These are phyloP conservation scores for Mesaphorura yosii DNA, from an alignment of 1,140 invertebrate species.

Conservation along the genomic window DNA sequence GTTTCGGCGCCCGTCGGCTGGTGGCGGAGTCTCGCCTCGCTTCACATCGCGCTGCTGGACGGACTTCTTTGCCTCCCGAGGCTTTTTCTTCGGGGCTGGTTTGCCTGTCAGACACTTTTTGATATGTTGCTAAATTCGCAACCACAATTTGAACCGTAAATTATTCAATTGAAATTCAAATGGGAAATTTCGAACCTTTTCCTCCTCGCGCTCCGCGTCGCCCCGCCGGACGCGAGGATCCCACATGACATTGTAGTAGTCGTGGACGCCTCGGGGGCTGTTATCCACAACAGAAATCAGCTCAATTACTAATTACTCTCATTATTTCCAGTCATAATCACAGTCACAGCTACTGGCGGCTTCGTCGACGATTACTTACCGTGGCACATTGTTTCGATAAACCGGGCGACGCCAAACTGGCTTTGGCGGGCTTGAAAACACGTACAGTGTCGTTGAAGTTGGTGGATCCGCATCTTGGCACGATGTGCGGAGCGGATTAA, in stretches of 20 bases:
- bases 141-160: not conserved
- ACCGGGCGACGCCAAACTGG: constrained; percentile 5
- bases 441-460: not conserved
- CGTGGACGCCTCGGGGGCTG: constrained; percentile 26
- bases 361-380: not conserved
- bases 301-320: too few species aligned
- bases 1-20: constrained; percentile 19
- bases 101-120: constrained; percentile 3
- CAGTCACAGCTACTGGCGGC: not conserved
- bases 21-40: constrained; percentile 15
- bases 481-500: not conserved
- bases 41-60: not conserved
- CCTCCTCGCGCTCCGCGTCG: not conserved
- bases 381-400: constrained; percentile 7
- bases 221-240: constrained; percentile 27
- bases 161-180: not conserved
- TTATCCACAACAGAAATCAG: too few species aligned
- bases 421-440: constrained; percentile 8
- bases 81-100: too few species aligned
- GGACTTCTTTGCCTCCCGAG: not conserved
- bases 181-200: not conserved
- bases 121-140: not conserved
- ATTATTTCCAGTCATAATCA: not conserved
- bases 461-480: not conserved
- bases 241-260: constrained; percentile 30